A percentile compares a stretch with the other conserved stretches of the same genome.
These are phyloP conservation scores for Mylabris sibirica DNA, from an alignment of 2,888 invertebrate species.

Conservation along the genomic window DNA sequence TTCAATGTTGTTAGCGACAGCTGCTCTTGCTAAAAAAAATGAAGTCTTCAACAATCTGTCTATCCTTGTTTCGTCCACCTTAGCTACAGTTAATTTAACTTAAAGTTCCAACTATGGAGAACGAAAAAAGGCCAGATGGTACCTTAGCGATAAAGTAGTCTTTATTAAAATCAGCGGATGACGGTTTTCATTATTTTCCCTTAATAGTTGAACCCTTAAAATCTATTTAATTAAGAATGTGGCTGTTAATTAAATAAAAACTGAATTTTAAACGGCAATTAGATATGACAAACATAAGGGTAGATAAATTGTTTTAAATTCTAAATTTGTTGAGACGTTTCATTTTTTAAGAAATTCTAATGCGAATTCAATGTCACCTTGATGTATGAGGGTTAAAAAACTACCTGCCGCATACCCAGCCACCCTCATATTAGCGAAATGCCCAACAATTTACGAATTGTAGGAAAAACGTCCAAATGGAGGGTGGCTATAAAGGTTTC, in stretches of 20 bases:
- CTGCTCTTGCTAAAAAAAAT: conserved; percentile 59
- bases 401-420: conserved; percentile 50
- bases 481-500: conserved; percentile 31
- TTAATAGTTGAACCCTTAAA: conserved; percentile 23
- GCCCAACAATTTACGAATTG: conserved; percentile 30
- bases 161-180: conserved; percentile 44
- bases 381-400: conserved; percentile 49
- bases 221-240: conserved; percentile 26
- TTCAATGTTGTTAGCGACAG: conserved; percentile 53
- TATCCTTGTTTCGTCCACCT: conserved; percentile 49
- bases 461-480: conserved; percentile 34
- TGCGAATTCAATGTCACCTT: conserved; percentile 47
- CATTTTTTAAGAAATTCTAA: conserved; percentile 24
- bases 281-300: conserved; percentile 23
- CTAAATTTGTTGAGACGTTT: neutral
- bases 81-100: conserved; percentile 64
- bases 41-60: conserved; percentile 59
- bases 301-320: conserved; percentile 14
- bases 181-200: neutral
- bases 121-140: conserved; percentile 43
- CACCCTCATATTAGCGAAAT: conserved; percentile 51
- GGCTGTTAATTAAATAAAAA: conserved; percentile 21
- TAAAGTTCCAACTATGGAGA: conserved; percentile 37
- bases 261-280: conserved; percentile 19
- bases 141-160: conserved; percentile 39